Evolutionary conservation across 2,797 vertebrate genomes (phyloP), one percentile per base, ranked within the genome.

Genomic region (Gymnocypris eckloni): DNA sequence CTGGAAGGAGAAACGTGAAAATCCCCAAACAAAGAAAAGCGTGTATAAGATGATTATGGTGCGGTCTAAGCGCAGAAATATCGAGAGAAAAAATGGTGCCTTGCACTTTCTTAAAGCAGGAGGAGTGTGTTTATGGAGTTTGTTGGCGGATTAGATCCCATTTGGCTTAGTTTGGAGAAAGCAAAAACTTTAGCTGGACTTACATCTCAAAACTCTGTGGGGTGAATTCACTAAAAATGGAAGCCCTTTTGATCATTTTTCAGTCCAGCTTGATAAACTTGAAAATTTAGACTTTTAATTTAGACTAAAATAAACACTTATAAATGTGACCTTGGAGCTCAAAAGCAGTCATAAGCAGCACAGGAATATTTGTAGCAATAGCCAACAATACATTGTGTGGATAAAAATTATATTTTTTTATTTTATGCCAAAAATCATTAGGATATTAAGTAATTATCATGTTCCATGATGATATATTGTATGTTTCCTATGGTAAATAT

Each of bases 1-100:
- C 87, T 89, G 95, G 96, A 96, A 96, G 96, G 95, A 97, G 96
- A 95, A 96, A 96, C 94, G 88, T 94, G 94, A 90, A 97, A 96
- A 91, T 89, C 92, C 91, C 92, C 87, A 37, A 93, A 90, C 89
- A 92, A 91, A 91, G 90, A 90, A 90, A 93, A 93, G 92, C 86
- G 88, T 91, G 86, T 91, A 89, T 82, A 88, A 90, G 90, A 90
- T 90, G 91, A 89, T 66, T 84, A 90, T 90, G 91, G 90, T 90
- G 90, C 83, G 77, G 83, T 73, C 86, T 82, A 85, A 85, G 84
- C 88, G 69, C 86, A 83, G 83, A 87, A 90, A 87, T 87, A 88
- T 89, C 28, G 66, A 82, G 48, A 80, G 66, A 45, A 79, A 86
- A 79, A 88, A 54, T 77, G 82, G 85, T 88, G 81, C 70, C 64